These are phyloP conservation scores for Chrysodeixis includens DNA, from an alignment of 2,888 invertebrate genomes.

Conservation along the genomic window DNA sequence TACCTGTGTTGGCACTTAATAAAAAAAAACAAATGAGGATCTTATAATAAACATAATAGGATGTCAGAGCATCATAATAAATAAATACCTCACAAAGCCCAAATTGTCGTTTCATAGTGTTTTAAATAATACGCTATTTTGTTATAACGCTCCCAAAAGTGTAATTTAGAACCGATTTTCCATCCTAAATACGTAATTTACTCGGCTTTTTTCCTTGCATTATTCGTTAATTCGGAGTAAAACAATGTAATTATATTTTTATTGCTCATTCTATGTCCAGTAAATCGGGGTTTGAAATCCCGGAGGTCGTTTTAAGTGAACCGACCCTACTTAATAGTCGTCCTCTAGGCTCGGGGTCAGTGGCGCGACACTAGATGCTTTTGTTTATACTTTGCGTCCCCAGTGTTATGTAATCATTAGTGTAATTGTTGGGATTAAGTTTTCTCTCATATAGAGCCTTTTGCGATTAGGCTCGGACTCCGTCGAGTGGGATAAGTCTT, in stretches of 20 bases:
- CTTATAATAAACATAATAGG: conserved; percentile 25
- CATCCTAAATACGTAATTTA: conserved; percentile 73
- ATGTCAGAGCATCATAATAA: conserved; percentile 36
- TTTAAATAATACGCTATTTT: conserved; percentile 69
- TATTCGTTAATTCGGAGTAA: conserved; percentile 78
- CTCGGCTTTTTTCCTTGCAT: conserved; percentile 71
- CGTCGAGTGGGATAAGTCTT: conserved; percentile 49
- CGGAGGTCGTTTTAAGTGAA: conserved; percentile 80
- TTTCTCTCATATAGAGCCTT: conserved; percentile 66
- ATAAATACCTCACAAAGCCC: conserved; percentile 43
- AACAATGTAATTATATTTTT: conserved; percentile 87
- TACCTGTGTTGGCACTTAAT: conserved; percentile 27
- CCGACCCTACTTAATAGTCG: conserved; percentile 84
- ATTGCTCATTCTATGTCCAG: conserved; percentile 85
- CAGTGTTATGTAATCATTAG: conserved; percentile 77
- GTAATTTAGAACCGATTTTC: conserved; percentile 70
- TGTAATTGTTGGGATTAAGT: conserved; percentile 75
- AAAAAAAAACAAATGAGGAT: conserved; percentile 14
- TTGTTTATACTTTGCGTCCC: conserved; percentile 79
- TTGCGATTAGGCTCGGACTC: conserved; percentile 59
- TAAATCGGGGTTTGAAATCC: conserved; percentile 83
- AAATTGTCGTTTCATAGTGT: conserved; percentile 62
- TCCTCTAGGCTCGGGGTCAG: conserved; percentile 76
- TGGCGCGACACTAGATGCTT: conserved; percentile 70
- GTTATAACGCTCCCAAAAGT: conserved; percentile 70